These are phyloP conservation scores for Tricholauxania praeusta DNA, from an alignment of 2,888 invertebrate genomes.

Conservation along the genomic window DNA sequence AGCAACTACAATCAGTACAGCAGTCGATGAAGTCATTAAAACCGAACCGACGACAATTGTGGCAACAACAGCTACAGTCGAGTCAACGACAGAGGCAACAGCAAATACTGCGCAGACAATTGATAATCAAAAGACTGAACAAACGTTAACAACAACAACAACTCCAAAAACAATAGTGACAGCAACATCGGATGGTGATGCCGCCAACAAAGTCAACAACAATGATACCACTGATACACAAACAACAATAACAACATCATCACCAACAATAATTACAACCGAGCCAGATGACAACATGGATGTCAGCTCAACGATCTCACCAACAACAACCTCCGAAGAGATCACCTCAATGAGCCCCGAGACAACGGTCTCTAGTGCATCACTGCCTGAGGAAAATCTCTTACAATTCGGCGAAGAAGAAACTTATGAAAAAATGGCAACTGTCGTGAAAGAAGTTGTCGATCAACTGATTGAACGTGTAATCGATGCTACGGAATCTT, in stretches of 20 bases:
- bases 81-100: conserved; percentile 25
- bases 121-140: conserved; percentile 67
- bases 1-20: conserved; percentile 16
- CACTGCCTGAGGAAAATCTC: conserved; percentile 49
- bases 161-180: conserved; percentile 44
- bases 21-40: not conserved
- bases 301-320: conserved; percentile 53
- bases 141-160: conserved; percentile 58
- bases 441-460: conserved; percentile 62
- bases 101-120: conserved; percentile 50
- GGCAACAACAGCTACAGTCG: not conserved
- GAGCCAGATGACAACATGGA: conserved; percentile 45
- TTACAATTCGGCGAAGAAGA: conserved; percentile 44
- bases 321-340: conserved; percentile 50
- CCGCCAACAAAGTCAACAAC: conserved; percentile 59
- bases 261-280: conserved; percentile 21
- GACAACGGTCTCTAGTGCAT: conserved; percentile 50
- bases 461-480: conserved; percentile 64
- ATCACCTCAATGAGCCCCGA: conserved; percentile 53
- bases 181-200: conserved; percentile 6
- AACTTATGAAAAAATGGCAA: conserved; percentile 46
- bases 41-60: not conserved
- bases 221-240: conserved; percentile 45
- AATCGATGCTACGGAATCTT: conserved; percentile 50
- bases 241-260: conserved; percentile 36